These are phyloP conservation scores for Tapirus indicus DNA, from an alignment of 2,797 vertebrate genomes.

Conservation along the genomic window DNA sequence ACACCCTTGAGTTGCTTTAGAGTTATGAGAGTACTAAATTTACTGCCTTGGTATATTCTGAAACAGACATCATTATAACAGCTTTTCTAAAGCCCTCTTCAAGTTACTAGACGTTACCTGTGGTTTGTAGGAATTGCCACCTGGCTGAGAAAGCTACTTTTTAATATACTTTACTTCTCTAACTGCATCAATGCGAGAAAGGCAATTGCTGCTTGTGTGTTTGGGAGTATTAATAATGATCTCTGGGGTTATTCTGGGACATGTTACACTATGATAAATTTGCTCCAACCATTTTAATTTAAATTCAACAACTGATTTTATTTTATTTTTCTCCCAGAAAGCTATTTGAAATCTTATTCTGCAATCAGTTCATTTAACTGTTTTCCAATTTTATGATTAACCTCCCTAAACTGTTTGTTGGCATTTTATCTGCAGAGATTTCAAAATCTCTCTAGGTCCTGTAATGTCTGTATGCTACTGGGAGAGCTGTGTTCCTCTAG, in stretches of 20 bases:
- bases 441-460: neutral
- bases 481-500: neutral
- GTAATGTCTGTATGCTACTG: neutral
- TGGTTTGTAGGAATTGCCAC: neutral
- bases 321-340: neutral
- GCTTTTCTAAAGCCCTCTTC: neutral
- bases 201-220: neutral
- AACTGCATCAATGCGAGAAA: neutral
- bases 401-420: neutral
- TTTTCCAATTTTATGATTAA: conserved; percentile 1
- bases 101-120: neutral
- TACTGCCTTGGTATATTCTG: neutral
- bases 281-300: neutral
- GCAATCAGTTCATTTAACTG: neutral
- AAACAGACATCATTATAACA: neutral
- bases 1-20: neutral
- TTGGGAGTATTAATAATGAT: neutral
- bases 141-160: neutral
- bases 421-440: neutral
- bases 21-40: neutral
- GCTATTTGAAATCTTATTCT: conserved; percentile 44
- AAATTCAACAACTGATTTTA: neutral
- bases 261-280: neutral
- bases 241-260: neutral
- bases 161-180: neutral